phyloP scores from a whole-genome alignment of 2,113 vertebrate genomes.

The Trogon melanurus region DNA sequence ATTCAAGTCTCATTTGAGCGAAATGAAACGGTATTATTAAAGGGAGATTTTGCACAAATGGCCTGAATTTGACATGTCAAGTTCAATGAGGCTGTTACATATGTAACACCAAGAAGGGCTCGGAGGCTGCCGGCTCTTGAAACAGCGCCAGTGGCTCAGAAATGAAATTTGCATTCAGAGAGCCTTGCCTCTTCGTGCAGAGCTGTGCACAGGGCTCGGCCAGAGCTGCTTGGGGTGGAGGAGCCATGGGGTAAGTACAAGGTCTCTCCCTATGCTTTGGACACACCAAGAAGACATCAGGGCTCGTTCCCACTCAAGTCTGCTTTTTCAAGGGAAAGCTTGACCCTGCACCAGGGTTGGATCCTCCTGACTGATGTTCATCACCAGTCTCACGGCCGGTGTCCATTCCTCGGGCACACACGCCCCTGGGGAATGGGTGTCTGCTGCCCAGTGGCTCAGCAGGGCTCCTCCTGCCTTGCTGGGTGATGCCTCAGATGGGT shows the following conservation, averaged over 20 bases:
- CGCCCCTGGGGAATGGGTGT: too few relatives aligned
- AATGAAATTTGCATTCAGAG: slow-evolving; percentile 80
- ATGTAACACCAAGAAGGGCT: slow-evolving; percentile 79
- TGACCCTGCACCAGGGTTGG: not conserved
- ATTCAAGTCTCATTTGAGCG: slow-evolving; percentile 88
- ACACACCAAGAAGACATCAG: not conserved
- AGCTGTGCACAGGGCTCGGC: not conserved
- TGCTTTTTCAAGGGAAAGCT: not conserved
- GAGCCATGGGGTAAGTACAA: rapidly evolving
- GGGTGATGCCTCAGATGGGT: not conserved
- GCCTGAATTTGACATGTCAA: slow-evolving; percentile 96
- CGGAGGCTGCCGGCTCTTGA: slow-evolving; percentile 71
- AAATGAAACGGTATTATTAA: slow-evolving; percentile 93
- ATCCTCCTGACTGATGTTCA: not conserved
- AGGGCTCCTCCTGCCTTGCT: rapidly evolving
- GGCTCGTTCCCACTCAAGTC: not conserved
- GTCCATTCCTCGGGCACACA: rapidly evolving
- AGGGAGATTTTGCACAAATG: slow-evolving; percentile 96
- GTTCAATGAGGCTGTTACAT: slow-evolving; percentile 91
- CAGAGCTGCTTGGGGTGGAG: not conserved
- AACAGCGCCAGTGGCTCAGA: slow-evolving; percentile 76
- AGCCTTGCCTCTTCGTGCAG: not conserved
- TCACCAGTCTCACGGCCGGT: rapidly evolving
- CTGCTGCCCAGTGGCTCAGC: not conserved
- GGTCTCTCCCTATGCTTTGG: not conserved